Evolutionary conservation across 2,888 invertebrate species (phyloP), one percentile per base, ranked within the genome.

Genomic region (Polydrusus pterygomalis): DNA sequence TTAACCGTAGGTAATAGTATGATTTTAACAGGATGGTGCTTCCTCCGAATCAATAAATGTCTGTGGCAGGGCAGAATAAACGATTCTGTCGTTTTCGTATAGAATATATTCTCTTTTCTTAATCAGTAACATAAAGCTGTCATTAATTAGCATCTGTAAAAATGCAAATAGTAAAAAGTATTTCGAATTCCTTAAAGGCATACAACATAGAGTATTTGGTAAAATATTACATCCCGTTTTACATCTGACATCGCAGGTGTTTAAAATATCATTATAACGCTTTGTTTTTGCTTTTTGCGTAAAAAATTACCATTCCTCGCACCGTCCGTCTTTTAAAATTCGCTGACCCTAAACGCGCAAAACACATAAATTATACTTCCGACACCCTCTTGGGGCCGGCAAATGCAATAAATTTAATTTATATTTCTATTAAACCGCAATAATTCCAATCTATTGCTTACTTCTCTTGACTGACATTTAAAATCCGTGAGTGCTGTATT

Each of bases 401-500:
- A 56, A 56, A 58, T 58, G 65, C 64, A 65, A 54, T 54, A 75
- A 65, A 75, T 75, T 75, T 54, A 75, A 75, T 75, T 75, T 70
- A 75, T 75, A 75, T 63, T 75, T 75, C 75, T 70, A 75, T 75
- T 75, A 75, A 75, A 75, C 38, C 34, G 63, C 51, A 20, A 75
- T 75, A 75, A 70, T 75, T 70, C 43, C 65, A 74, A 74, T 74
- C 63, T 70, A 75, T 70, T n/a, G 43, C 65, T 70, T 20, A 63
- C 70, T 60, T 75, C 75, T 49, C 34, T 75, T 70, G 71, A 75
- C 70, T 75, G 75, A 68, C 71, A 75, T 75, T 75, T 75, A 68
- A 75, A 75, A 40, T 71, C 68, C 75, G 70, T 75, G 60, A 47
- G 63, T 43, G 20, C 15, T 8, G 47, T 68, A 68, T 71, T 75